Percentiles rank a stretch among this genome's conserved stretches.
These are phyloP conservation scores for Orgyia antiqua DNA, from an alignment of 2,888 invertebrate genomes.

Conservation along the genomic window DNA sequence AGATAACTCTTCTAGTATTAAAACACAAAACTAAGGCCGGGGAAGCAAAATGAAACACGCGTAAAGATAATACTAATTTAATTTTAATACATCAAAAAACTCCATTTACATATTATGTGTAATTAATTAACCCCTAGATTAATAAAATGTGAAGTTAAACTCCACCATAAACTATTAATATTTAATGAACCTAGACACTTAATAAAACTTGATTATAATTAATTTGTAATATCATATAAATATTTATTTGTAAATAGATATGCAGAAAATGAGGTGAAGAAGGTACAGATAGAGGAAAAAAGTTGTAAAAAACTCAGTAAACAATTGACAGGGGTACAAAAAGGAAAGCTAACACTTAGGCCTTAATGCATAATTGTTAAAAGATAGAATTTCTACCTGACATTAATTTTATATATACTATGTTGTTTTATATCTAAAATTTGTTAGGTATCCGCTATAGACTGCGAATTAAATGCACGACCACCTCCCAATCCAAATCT, in stretches of 20 bases:
- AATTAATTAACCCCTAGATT: conserved; percentile 41
- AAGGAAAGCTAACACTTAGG: conserved; percentile 30
- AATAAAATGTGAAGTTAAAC: conserved; percentile 62
- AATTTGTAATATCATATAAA: conserved; percentile 11
- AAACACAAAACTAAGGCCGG: too few relatives aligned
- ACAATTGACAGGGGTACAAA: too few relatives aligned
- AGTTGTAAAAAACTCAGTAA: too few relatives aligned
- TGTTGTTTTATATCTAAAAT: conserved; percentile 34
- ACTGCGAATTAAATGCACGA: conserved; percentile 68
- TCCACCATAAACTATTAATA: conserved; percentile 45
- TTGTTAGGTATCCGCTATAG: conserved; percentile 59
- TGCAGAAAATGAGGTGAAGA: conserved; percentile 51
- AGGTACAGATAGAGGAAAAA: neutral
- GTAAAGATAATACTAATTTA: conserved; percentile 63
- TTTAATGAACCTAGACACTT: conserved; percentile 32
- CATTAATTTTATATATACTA: conserved; percentile 31
- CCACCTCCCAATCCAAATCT: conserved; percentile 51
- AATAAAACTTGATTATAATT: conserved; percentile 30
- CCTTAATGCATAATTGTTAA: conserved; percentile 22
- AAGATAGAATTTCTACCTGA: conserved; percentile 16
- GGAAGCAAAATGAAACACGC: neutral
- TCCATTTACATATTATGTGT: conserved; percentile 61
- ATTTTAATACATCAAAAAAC: conserved; percentile 71
- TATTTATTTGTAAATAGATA: conserved; percentile 33
- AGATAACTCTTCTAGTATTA: too few relatives aligned